Base-by-base conservation (phyloP, 2,113 vertebrate species). In the Balaeniceps rex region DNA sequence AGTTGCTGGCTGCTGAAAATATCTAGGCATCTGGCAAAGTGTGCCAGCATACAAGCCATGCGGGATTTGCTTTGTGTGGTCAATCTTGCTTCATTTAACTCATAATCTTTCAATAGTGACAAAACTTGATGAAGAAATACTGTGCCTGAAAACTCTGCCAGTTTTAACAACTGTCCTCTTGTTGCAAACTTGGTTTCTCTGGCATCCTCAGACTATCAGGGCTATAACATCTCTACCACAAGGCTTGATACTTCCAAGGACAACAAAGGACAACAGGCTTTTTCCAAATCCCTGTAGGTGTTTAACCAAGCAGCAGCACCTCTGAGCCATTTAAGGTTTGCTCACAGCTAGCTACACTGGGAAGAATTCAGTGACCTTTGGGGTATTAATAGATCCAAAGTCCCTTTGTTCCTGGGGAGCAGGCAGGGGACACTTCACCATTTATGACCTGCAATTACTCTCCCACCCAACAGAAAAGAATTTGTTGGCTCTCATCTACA, bases 291-390 rank as follows among this genome's bases (percentile, higher is more conserved):
- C 65, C 29, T 51, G 55, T 4, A 34, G 40, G 34, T 79, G 8
- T 36, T 86, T 74, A 71, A 76, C 58, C 46, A 54, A 95, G 90
- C 44, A 34, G 63, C 58, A 36, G 47, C 3, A 1, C 7, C 49
- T 80, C 49, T 57, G n/a, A 81, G 51, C 42, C 58, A 22, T 51
- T 85, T 54, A 60, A 77, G 72, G 24, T 82, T 69, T 92, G 34
- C 70, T 92, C 70, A 84, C 88, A 78, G 84, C 55, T n/a, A 72
- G 63, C 78, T 72, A 72, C n/a, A 19, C 12, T 6, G 4, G 44
- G 38, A 96, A 90, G 40, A 95, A 84, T 72, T 78, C 68, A 23
- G 31, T 80, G 57, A 96, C 92, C 76, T 93, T 90, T 79, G 80
- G 55, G 70, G 85, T 84, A 88, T 87, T 49, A 94, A 94, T 54